Percentiles rank a stretch among this genome's conserved stretches.
Evolutionary conservation across 2,797 vertebrate genomes (phyloP).

Genomic region (Falco cherrug): DNA sequence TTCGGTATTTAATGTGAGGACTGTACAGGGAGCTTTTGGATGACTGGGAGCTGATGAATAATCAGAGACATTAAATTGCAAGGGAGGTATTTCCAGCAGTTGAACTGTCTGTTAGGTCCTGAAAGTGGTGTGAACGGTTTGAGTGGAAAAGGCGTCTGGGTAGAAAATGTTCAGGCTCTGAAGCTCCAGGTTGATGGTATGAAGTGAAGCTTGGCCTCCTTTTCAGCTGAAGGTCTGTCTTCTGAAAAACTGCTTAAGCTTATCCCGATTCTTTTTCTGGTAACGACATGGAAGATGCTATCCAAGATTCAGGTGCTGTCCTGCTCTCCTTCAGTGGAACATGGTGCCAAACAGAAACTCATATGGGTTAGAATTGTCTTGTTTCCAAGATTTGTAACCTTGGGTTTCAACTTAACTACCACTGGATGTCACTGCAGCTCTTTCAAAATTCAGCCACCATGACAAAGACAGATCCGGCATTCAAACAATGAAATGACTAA

Average conservation of each 20-base stretch:
- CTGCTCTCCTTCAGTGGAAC: not conserved
- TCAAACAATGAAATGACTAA: not conserved
- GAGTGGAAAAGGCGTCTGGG: not conserved
- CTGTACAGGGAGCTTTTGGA: not conserved
- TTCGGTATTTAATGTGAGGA: not conserved
- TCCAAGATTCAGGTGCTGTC: not conserved
- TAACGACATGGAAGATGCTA: not conserved
- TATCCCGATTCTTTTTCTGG: not conserved
- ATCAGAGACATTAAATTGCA: not conserved
- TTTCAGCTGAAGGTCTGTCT: not conserved
- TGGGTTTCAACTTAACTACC: not conserved
- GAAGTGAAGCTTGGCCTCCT: not conserved
- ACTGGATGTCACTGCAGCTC: constrained; percentile 32
- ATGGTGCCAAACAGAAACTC: not conserved
- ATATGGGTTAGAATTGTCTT: not conserved
- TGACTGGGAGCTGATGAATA: not conserved
- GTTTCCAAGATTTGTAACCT: not conserved
- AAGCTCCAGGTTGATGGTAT: not conserved
- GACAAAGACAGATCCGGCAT: not conserved
- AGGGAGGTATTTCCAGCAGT: not conserved
- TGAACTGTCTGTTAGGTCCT: not conserved
- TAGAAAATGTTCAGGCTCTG: not conserved
- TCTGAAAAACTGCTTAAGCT: not conserved
- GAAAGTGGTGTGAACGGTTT: not conserved
- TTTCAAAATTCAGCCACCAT: not conserved